Base-by-base conservation (phyloP, 2,113 vertebrate genomes). In the Tyto alba region DNA sequence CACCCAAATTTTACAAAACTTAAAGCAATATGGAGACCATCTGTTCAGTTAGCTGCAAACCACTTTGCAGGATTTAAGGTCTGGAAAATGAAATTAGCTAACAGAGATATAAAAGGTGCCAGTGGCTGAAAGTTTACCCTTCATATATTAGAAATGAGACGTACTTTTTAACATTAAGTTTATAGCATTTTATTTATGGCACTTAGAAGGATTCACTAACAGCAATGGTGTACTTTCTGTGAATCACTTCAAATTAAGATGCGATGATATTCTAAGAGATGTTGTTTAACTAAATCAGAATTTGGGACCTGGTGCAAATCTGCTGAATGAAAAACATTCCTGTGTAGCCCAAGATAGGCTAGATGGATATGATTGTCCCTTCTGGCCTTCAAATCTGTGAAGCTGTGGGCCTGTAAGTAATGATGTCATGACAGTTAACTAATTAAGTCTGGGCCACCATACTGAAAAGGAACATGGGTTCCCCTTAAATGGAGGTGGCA, bases 31-130 rank as follows among this genome's bases (percentile, higher is more conserved):
- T 5, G 6, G 59, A 92, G 72, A 36, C 85, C 82, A 92, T 96
- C 92, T 96, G 88, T 84, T 93, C 79, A 71, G 76, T 83, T 73
- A 77, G 72, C 59, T 93, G 30, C 60, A 83, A 94, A 93, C 6
- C 36, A 63, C 32, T 73, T 69, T 27, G 56, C 38, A 84, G 41
- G 56, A 86, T 93, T 93, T 80, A 90, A 90, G 55, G 43, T 55
- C 40, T 81, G 36, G 67, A 90, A 96, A 92, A 88, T 77, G 26
- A 83, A 86, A 86, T 85, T 52, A 88, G 36, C 48, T 68, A 77
- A 66, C 38, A 62, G 41, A 81, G 73, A 80, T 88, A 68, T 11
- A 76, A 88, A 67, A 94, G 83, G 56, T 48, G 10, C 40, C 60
- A 56, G 76, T 93, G 93, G 68, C 83, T 95, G 69, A 57, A 90